Evolutionary conservation across 1,140 invertebrate species (phyloP).

Genomic region (Drosophila orosa): DNA sequence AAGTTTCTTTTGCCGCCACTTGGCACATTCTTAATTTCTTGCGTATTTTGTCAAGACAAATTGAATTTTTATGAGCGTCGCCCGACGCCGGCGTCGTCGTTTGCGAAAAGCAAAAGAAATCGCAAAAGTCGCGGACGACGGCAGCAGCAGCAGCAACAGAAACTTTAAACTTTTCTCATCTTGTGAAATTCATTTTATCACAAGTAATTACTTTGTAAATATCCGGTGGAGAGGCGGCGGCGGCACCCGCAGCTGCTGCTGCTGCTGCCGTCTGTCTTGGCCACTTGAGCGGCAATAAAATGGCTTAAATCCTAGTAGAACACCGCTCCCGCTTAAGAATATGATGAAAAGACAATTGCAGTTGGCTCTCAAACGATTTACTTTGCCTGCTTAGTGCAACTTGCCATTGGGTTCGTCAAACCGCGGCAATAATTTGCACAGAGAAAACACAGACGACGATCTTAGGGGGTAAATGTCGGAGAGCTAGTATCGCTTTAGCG

Average conservation of each 20-base stretch:
- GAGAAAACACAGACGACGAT: constrained; percentile 21
- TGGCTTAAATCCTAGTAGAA: neutral
- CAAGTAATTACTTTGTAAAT: constrained; percentile 83
- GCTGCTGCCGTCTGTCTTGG: constrained; percentile 31
- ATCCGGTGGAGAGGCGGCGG: constrained; percentile 51
- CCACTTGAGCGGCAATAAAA: constrained; percentile 11
- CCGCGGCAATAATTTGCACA: constrained; percentile 80
- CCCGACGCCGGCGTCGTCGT: constrained; percentile 32
- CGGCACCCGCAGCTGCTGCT: constrained; percentile 29
- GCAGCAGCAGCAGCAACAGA: constrained; percentile 32
- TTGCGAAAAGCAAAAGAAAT: constrained; percentile 63
- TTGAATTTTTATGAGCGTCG: constrained; percentile 79
- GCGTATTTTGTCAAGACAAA: constrained; percentile 83
- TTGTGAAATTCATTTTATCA: constrained; percentile 81
- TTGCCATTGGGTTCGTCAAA: constrained; percentile 83
- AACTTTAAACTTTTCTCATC: constrained; percentile 83
- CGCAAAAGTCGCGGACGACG: constrained; percentile 47
- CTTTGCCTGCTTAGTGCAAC: constrained; percentile 62
- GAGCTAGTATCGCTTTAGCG: constrained; percentile 25
- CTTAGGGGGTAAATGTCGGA: constrained; percentile 53
- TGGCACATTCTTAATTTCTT: constrained; percentile 83
- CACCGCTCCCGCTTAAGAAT: neutral
- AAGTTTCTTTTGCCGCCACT: constrained; percentile 79
- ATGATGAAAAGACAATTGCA: constrained; percentile 49
- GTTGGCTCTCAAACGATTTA: constrained; percentile 60